These are phyloP conservation scores for Drosophila affinis DNA, from an alignment of 2,888 invertebrate species.

Conservation along the genomic window DNA sequence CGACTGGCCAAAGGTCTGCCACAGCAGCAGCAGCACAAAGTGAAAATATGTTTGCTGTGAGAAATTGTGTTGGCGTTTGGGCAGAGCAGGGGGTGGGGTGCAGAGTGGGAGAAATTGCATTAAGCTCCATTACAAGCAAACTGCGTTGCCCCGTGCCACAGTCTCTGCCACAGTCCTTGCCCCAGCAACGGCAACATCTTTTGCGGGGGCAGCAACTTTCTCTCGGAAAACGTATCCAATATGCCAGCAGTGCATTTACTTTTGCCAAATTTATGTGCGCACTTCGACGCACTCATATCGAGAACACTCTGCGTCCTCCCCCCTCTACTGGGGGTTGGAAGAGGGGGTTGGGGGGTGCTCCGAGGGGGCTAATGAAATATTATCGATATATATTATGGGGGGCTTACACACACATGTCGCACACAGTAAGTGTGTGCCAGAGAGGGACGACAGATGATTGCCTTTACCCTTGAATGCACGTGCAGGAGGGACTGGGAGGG, in stretches of 20 bases:
- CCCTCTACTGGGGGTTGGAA: background rate
- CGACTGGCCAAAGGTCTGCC: conserved; percentile 15
- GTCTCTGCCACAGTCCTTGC: background rate
- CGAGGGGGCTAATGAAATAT: conserved; percentile 67
- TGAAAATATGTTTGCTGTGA: conserved; percentile 55
- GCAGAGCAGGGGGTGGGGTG: no score
- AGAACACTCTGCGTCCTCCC: background rate
- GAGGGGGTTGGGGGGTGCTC: background rate
- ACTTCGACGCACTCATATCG: conserved; percentile 59
- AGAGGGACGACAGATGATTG: conserved; percentile 6
- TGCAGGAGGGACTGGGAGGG: background rate
- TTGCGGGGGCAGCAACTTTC: background rate
- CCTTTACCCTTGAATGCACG: conserved; percentile 10
- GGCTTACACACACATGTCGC: conserved; percentile 60
- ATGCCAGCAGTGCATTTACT: conserved; percentile 74
- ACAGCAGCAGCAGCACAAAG: conserved; percentile 14
- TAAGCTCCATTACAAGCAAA: conserved; percentile 67
- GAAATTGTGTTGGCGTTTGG: conserved; percentile 48
- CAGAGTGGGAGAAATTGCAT: conserved; percentile 58
- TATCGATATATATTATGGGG: conserved; percentile 76
- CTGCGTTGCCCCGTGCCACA: conserved; percentile 30
- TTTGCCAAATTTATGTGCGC: conserved; percentile 68
- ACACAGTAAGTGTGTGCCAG: conserved; percentile 30
- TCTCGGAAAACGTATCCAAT: conserved; percentile 48
- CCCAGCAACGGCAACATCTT: conserved; percentile 21